A percentile compares a stretch with the other conserved stretches of the same genome.
Evolutionary conservation across 2,113 vertebrate genomes (phyloP).

Genomic region (Ctenodactylus gundi): DNA sequence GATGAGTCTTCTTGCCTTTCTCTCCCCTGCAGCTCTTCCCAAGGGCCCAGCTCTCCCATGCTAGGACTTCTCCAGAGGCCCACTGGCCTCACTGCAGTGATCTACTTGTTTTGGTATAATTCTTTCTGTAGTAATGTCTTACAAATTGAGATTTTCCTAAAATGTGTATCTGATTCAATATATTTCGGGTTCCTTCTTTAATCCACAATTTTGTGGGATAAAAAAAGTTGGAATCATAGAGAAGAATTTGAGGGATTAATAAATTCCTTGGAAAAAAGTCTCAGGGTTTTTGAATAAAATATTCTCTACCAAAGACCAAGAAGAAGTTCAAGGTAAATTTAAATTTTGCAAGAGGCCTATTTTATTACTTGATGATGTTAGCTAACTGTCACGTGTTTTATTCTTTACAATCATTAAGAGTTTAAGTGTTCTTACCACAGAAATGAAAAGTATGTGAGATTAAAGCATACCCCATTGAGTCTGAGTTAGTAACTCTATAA

Average conservation of each 20-base stretch:
- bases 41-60: neutral
- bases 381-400: neutral
- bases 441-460: neutral
- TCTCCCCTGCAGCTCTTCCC: neutral
- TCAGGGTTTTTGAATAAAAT: neutral
- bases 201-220: neutral
- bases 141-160: neutral
- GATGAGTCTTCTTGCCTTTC: neutral
- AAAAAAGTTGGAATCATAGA: neutral
- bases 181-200: neutral
- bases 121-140: neutral
- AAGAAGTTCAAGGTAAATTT: neutral
- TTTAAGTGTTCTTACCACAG: neutral
- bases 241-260: constrained; percentile 21
- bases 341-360: neutral
- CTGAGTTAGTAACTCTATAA: neutral
- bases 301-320: neutral
- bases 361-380: neutral
- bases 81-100: neutral
- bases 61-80: neutral
- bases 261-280: neutral
- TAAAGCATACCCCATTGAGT: neutral
- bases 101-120: neutral
- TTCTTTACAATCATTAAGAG: neutral
- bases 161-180: neutral